Percentiles rank a stretch among this genome's conserved stretches.
Evolutionary conservation across 2,797 vertebrate genomes (phyloP).

Genomic region (Chloroceryle amazona): DNA sequence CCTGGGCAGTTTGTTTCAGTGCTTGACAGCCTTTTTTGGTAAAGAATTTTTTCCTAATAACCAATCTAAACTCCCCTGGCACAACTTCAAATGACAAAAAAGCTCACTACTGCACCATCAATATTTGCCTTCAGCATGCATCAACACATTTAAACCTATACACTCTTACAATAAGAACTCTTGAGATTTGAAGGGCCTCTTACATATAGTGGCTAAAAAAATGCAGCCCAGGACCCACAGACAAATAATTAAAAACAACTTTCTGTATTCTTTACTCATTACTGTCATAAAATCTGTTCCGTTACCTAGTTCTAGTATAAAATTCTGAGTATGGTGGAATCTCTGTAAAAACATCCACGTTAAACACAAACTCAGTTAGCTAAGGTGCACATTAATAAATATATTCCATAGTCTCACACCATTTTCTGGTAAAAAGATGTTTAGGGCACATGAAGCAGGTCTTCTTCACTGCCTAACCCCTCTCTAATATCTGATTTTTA

Average conservation of each 20-base stretch:
- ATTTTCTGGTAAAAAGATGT: neutral
- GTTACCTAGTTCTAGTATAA: neutral
- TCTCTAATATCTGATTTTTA: conserved; percentile 1
- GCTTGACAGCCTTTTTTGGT: neutral
- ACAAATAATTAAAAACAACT: neutral
- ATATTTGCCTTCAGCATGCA: neutral
- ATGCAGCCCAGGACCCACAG: neutral
- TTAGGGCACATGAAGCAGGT: neutral
- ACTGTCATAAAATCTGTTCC: neutral
- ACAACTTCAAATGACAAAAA: neutral
- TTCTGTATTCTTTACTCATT: neutral
- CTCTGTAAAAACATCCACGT: neutral
- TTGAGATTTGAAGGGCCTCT: neutral
- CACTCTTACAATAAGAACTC: neutral
- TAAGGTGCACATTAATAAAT: neutral
- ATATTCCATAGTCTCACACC: neutral
- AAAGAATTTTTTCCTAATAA: neutral
- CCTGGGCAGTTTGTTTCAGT: neutral
- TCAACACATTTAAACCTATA: neutral
- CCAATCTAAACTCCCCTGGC: neutral
- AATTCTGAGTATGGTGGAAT: neutral
- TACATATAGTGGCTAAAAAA: neutral
- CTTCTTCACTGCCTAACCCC: neutral
- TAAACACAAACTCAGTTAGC: neutral
- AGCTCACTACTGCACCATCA: neutral